These are phyloP conservation scores for Gadus chalcogrammus DNA, from an alignment of 2,113 vertebrate species.

Conservation along the genomic window DNA sequence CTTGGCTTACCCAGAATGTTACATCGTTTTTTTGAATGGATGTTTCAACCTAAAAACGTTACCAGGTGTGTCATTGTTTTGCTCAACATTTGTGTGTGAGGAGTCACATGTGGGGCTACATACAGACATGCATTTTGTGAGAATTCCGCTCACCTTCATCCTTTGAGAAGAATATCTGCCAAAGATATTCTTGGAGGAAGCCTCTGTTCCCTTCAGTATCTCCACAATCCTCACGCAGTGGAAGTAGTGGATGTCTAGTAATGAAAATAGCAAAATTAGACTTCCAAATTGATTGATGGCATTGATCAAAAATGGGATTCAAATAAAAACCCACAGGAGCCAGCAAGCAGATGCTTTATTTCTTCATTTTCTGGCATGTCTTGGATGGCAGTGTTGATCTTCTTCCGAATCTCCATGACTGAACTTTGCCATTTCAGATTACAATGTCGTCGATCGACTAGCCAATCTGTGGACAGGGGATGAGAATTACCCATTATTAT, in stretches of 20 bases:
- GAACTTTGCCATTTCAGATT: conserved; percentile 85
- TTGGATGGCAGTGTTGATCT: conserved; percentile 83
- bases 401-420: conserved; percentile 78
- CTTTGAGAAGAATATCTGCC: conserved; percentile 94
- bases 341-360: conserved; percentile 84
- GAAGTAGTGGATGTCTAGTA: conserved; percentile 92
- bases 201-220: conserved; percentile 89
- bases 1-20: too few relatives aligned
- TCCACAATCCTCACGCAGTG: conserved; percentile 91
- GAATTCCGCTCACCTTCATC: conserved; percentile 83
- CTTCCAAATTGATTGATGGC: background rate
- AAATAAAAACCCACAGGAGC: conserved; percentile 79
- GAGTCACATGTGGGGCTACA: background rate
- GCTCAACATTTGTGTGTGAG: too few relatives aligned
- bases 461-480: conserved; percentile 79
- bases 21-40: too few relatives aligned
- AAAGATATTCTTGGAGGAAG: conserved; percentile 92
- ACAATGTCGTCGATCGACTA: conserved; percentile 91
- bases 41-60: too few relatives aligned
- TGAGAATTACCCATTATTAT: background rate
- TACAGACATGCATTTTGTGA: background rate
- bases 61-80: too few relatives aligned
- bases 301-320: background rate
- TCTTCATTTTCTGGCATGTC: conserved; percentile 94
- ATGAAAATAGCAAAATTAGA: conserved; percentile 17